Percentiles rank a stretch among this genome's conserved stretches.
Conservation (phyloP, 92 coral and sea anemone genomes). For the Palythoa heliodiscus region DNA sequence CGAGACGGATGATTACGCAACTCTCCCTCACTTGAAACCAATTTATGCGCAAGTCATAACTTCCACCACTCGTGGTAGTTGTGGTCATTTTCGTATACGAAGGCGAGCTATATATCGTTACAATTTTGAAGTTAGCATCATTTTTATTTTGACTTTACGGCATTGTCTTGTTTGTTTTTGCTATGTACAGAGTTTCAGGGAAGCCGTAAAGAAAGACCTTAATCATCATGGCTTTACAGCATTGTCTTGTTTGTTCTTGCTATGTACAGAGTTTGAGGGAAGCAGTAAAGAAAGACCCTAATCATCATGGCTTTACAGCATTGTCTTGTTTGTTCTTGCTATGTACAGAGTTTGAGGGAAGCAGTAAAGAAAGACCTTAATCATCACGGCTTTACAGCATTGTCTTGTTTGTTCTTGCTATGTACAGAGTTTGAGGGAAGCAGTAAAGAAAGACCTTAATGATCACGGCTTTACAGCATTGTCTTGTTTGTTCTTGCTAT, state of each 20-base stretch:
- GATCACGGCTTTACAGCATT: constrained; percentile 11
- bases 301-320: constrained; percentile 40
- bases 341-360: constrained; percentile 64
- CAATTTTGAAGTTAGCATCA: not conserved
- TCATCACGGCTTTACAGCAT: constrained; percentile 39
- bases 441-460: constrained; percentile 60
- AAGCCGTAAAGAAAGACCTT: constrained; percentile 65
- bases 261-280: constrained; percentile 64
- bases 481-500: not conserved
- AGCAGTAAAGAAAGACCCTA: constrained; percentile 66
- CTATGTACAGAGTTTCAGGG: constrained; percentile 64
- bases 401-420: not conserved
- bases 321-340: not conserved
- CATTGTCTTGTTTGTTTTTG: not conserved
- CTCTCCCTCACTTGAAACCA: too few relatives aligned
- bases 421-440: constrained; percentile 69
- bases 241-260: not conserved
- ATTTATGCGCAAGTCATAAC: too few relatives aligned
- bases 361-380: constrained; percentile 65
- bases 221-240: constrained; percentile 22
- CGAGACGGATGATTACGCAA: too few relatives aligned
- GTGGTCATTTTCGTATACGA: too few relatives aligned
- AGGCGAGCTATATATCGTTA: too few relatives aligned
- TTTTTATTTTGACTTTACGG: too few relatives aligned
- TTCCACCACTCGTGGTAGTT: too few relatives aligned